These are phyloP conservation scores for Eucriotettix oculatus DNA, from an alignment of 2,888 invertebrate genomes.

Conservation along the genomic window DNA sequence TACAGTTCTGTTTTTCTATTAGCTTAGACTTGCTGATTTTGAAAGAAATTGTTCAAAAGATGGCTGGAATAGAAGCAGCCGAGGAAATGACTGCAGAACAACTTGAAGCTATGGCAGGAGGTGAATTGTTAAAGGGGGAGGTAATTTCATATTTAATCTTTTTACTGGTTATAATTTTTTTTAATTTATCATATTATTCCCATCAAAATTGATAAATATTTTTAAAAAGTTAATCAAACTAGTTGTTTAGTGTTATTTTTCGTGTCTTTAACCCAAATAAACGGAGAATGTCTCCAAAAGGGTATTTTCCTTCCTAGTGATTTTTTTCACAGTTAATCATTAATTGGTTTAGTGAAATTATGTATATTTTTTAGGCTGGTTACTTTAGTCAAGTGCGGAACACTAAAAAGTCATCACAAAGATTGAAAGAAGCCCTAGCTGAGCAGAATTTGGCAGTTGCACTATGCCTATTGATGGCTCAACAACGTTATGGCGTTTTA, in stretches of 20 bases:
- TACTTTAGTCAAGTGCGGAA: constrained; percentile 95
- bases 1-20: constrained; percentile 13
- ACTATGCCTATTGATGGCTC: constrained; percentile 85
- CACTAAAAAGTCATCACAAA: constrained; percentile 84
- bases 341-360: not conserved
- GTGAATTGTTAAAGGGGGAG: constrained; percentile 87
- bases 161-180: too few species aligned
- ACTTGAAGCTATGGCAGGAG: constrained; percentile 91
- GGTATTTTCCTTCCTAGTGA: too few species aligned
- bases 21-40: constrained; percentile 82
- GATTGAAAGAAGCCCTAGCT: constrained; percentile 87
- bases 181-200: too few species aligned
- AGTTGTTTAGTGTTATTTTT: too few species aligned
- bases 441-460: constrained; percentile 88
- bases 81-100: constrained; percentile 95
- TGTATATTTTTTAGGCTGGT: constrained; percentile 53
- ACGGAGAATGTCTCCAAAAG: too few species aligned
- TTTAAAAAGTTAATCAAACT: too few species aligned
- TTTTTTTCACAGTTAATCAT: too few species aligned
- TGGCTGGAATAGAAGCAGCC: constrained; percentile 95
- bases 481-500: constrained; percentile 91
- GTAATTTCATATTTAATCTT: constrained; percentile 28
- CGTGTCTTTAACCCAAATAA: too few species aligned
- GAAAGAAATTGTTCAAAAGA: constrained; percentile 96
- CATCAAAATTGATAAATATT: too few species aligned